Evolutionary conservation across 1,140 invertebrate species (phyloP), one percentile per base, ranked within the genome.

Genomic region (Ceratitis capitata): DNA sequence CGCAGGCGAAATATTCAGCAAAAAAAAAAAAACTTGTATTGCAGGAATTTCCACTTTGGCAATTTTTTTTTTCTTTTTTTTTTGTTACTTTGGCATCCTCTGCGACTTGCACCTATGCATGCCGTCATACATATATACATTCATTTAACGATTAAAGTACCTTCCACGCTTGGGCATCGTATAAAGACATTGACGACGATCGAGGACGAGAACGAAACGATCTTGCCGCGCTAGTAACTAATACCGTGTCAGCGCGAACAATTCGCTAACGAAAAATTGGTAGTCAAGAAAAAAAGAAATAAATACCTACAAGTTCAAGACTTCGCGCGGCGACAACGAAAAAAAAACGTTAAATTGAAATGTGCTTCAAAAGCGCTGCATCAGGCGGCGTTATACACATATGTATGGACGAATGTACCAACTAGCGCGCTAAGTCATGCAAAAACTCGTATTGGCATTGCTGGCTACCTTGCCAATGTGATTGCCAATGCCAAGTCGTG

Each of bases 31-130:
- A 82, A 82, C 78, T 82, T 49, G 42, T 49, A 82, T 49, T 82
- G 78, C 78, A 47, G 78, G 78, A 82, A 82, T 47, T 49, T 29
- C 78, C 49, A 82, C 78, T 82, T 82, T 82, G 78, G 42, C 49
- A 49, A 47, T 49, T 49, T 82, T 51, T 32, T 82, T 26, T 32
- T 47, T 47, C 23, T 82, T 51, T 32, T 82, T 29, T 35, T 39
- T n/a, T n/a, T n/a, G n/a, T n/a, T n/a, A n/a, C n/a, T n/a, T n/a
- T n/a, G n/a, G 78, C 78, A 16, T 29, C 78, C 49, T 53, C 32
- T 82, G 47, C 78, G 42, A 49, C 42, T 47, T 53, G 45, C 49
- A 49, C 78, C 42, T 82, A 47, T 82, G 14, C 78, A 39, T 82
- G n/a, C n/a, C n/a, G n/a, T n/a, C n/a, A 29, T 69, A 32, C 32